These are phyloP conservation scores for Dipus sagitta DNA, from an alignment of 2,797 vertebrate genomes.

Conservation along the genomic window DNA sequence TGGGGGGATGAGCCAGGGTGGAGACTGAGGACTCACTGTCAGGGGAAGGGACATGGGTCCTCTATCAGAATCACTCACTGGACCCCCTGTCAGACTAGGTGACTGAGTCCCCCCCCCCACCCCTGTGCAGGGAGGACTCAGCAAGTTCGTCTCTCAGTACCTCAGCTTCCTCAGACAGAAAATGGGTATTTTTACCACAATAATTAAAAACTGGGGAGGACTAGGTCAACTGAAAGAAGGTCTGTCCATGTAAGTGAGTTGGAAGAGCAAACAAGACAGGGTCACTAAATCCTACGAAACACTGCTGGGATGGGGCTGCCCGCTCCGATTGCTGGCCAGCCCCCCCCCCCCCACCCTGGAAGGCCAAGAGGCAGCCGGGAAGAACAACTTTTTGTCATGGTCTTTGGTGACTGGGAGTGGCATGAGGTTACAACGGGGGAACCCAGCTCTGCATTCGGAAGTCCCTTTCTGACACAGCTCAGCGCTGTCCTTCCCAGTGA, in stretches of 20 bases:
- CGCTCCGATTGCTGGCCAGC: neutral
- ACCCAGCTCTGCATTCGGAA: neutral
- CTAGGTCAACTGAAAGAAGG: neutral
- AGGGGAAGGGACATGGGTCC: neutral
- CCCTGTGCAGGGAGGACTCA: no score
- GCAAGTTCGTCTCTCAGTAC: neutral
- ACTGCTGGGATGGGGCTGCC: neutral
- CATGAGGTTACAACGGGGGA: accelerated
- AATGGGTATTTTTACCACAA: neutral
- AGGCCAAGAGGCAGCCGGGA: neutral
- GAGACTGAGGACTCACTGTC: neutral
- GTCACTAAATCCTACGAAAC: neutral
- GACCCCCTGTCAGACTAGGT: neutral
- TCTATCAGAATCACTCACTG: accelerated
- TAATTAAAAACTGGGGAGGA: neutral
- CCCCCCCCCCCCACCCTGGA: neutral
- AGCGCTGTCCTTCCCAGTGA: neutral
- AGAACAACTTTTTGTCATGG: neutral
- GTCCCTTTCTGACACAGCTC: accelerated
- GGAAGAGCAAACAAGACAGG: neutral
- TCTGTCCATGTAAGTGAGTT: neutral
- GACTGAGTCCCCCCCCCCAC: no score
- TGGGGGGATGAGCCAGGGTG: neutral
- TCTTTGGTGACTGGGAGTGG: neutral
- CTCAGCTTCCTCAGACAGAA: neutral